Evolutionary conservation across 2,888 invertebrate genomes (phyloP).

Genomic region (Minunthozetes semirufus): DNA sequence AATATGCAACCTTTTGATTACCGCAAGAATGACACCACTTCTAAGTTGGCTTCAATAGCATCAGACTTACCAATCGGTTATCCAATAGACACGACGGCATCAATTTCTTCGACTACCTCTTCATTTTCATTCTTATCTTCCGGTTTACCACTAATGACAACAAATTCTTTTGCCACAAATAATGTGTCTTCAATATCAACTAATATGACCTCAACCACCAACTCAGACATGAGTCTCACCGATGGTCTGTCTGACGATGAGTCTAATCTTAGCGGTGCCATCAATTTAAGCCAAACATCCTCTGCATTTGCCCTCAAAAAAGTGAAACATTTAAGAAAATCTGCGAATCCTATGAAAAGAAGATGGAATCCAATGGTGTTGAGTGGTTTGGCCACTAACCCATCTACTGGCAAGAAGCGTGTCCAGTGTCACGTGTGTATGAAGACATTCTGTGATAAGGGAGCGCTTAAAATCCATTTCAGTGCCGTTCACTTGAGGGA

Average conservation of each 20-base stretch:
- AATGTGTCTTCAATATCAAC: conserved; percentile 28
- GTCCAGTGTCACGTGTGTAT: conserved; percentile 97
- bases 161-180: neutral
- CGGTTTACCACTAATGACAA: conserved; percentile 5
- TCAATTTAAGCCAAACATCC: conserved; percentile 41
- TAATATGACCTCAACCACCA: conserved; percentile 24
- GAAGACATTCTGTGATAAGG: conserved; percentile 99
- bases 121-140: conserved; percentile 21
- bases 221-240: conserved; percentile 48
- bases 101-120: conserved; percentile 55
- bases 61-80: neutral
- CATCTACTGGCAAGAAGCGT: conserved; percentile 87
- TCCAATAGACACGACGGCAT: conserved; percentile 31
- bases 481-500: conserved; percentile 96
- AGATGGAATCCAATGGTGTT: conserved; percentile 50
- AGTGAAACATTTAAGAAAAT: conserved; percentile 48
- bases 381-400: conserved; percentile 83
- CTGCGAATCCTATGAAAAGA: conserved; percentile 50
- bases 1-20: conserved; percentile 95
- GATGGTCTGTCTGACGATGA: conserved; percentile 43
- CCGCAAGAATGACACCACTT: conserved; percentile 52
- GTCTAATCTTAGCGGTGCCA: conserved; percentile 41
- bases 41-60: conserved; percentile 1
- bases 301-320: conserved; percentile 10
- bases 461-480: conserved; percentile 97